A percentile compares a stretch with the other conserved stretches of the same genome.
Evolutionary conservation across 2,888 invertebrate species (phyloP).

Genomic region (Hermodice carunculata): DNA sequence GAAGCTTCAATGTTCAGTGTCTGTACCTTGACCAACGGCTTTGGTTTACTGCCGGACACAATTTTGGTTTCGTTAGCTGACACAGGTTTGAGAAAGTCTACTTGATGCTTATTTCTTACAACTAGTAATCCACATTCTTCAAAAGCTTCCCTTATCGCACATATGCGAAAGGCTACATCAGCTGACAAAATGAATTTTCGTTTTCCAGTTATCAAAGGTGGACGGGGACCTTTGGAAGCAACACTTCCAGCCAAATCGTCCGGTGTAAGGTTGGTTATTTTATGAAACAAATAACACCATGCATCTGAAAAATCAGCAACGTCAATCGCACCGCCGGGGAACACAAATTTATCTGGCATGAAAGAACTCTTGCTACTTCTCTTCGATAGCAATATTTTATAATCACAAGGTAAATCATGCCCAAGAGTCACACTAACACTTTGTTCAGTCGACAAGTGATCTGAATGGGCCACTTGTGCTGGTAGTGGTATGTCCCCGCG

Average conservation of each 20-base stretch:
- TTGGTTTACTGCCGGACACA: slow-evolving; percentile 72
- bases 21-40: too few relatives aligned
- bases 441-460: too few relatives aligned
- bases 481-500: not conserved
- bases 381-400: slow-evolving; percentile 69
- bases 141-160: slow-evolving; percentile 89
- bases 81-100: not conserved
- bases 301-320: slow-evolving; percentile 77
- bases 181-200: slow-evolving; percentile 48
- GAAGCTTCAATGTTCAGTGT: not conserved
- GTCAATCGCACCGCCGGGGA: slow-evolving; percentile 87
- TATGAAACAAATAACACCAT: slow-evolving; percentile 80
- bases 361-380: slow-evolving; percentile 79
- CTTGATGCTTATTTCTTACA: slow-evolving; percentile 20
- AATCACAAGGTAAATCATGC: slow-evolving; percentile 38
- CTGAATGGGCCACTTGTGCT: too few relatives aligned
- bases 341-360: slow-evolving; percentile 86
- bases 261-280: not conserved
- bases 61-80: slow-evolving; percentile 70
- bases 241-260: not conserved
- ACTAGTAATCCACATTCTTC: slow-evolving; percentile 84
- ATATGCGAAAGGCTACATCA: slow-evolving; percentile 82
- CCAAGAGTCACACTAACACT: too few relatives aligned
- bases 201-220: not conserved
- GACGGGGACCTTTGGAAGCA: not conserved